Base-by-base conservation (phyloP, 1,140 invertebrate species). In the Leptinotarsa texana region DNA sequence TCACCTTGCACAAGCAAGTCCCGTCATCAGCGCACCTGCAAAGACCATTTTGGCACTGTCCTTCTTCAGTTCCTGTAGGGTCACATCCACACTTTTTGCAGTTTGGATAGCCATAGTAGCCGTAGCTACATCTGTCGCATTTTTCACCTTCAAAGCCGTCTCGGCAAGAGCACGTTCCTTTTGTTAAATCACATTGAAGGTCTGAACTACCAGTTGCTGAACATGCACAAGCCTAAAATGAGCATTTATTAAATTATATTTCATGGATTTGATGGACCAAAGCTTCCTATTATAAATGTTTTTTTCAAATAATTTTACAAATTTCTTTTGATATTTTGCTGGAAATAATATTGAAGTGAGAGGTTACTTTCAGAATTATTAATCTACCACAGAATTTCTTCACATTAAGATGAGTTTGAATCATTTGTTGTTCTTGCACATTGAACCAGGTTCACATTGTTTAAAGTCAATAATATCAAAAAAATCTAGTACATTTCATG, bases 61-160 rank as follows among this genome's bases (percentile, higher is more conserved):
- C 93, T 94, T 47, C 95, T 95, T 72, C 48, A 0, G 93, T 95
- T 18, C 80, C 83, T 1, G 90, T 87, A 1, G 83, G 63, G 80
- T 93, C 86, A 84, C 96, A 98, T 66, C 90, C 89, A 84, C 96
- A 98, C 13, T 90, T 90, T 47, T 90, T 87, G 84, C 98, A 99
- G 48, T 91, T 89, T 0, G 97, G 96, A 86, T 95, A 98, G 13
- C 95, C 95, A 84, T 92, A 98, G 85, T 94, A 95, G 0, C 96
- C 96, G 61, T 89, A 87, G 4, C 90, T 88, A 83, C 98, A 99
- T 18, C 85, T 87, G 74, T 95, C 90, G 85, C 98, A 99, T 68
- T 90, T 89, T 4, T 89, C 84, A 0, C 95, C 95, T 18, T 90
- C 88, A 86, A 93, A 98, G 17, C 95, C 96, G 65, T 90, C 87